Evolutionary conservation across 2,797 vertebrate species (phyloP), one percentile per base, ranked within the genome.

Genomic region (Psittacula derbiana): DNA sequence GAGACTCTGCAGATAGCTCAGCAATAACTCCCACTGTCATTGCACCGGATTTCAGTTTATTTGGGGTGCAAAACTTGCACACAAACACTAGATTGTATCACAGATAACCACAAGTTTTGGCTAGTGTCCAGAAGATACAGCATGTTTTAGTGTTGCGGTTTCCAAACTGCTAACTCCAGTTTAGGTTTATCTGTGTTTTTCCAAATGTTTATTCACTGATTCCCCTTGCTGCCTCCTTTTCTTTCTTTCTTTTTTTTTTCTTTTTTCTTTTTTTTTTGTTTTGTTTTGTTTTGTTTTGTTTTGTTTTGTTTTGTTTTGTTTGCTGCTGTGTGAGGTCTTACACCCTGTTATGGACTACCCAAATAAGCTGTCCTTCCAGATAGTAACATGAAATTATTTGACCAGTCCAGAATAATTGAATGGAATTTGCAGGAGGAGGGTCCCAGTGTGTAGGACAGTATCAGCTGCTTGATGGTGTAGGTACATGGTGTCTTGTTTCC

Each of bases 1-100:
- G 86, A 95, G 93, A 73, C 44, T 87, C 58, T 80, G 75, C 71
- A 80, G 86, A 92, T 83, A 90, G 88, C 94, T 80, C 50, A 57
- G 79, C 85, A 76, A 3, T 40, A 85, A 43, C 86, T 94, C 91
- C 90, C 76, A 58, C 88, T 82, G 69, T 57, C 0, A 0, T 46
- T 71, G 62, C 55, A 9, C 69, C 0, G 11, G 4, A 58, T 74
- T 90, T 93, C 0, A 0, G 53, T 55, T 94, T 86, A 46, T 85
- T 82, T 78, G 91, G 81, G 84, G 89, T 81, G 80, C 85, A 90
- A 30, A 95, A 87, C 80, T 90, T 66, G 89, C 79, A 69, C 46
- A 66, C 70, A 88, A 90, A 92, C 65, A 27, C 28, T 47, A 55
- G 84, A 72, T 78, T 75, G 41, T 92, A 12, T 87, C 90, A 19